Evolutionary conservation across 2,888 invertebrate species (phyloP).

Genomic region (Nasonovia ribisnigri): DNA sequence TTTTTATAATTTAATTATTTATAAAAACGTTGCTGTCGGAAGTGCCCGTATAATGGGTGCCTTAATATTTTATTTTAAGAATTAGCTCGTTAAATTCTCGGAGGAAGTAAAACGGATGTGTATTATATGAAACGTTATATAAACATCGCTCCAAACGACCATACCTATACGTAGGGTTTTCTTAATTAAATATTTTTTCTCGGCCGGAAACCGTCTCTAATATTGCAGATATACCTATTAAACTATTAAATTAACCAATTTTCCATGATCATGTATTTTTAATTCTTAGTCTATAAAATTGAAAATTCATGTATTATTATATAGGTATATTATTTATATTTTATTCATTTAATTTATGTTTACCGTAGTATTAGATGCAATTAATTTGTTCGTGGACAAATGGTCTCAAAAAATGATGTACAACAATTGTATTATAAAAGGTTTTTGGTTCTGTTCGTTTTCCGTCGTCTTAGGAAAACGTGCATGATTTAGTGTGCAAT

Average conservation of each 20-base stretch:
- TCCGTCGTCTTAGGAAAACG: neutral
- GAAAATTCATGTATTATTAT: neutral
- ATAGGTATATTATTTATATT: too few relatives aligned
- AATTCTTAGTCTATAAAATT: neutral
- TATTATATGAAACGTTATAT: neutral
- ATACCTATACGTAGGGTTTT: neutral
- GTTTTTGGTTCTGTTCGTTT: neutral
- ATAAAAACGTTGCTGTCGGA: neutral
- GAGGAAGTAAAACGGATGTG: slow-evolving; percentile 16
- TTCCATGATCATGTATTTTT: neutral
- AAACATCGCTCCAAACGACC: neutral
- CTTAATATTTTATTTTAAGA: slow-evolving; percentile 17
- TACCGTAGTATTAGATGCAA: neutral
- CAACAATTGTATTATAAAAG: neutral
- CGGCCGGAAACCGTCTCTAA: neutral
- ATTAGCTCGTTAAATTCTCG: slow-evolving; percentile 10
- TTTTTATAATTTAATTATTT: slow-evolving; percentile 30
- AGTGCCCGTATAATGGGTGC: neutral
- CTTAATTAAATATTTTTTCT: slow-evolving; percentile 21
- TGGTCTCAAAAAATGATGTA: neutral
- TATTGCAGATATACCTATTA: neutral
- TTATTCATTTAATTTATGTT: neutral
- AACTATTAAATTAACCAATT: neutral
- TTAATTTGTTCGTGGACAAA: neutral
- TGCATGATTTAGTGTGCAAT: neutral